Evolutionary conservation across 2,888 invertebrate species (phyloP).

Genomic region (Morinoia aosen): DNA sequence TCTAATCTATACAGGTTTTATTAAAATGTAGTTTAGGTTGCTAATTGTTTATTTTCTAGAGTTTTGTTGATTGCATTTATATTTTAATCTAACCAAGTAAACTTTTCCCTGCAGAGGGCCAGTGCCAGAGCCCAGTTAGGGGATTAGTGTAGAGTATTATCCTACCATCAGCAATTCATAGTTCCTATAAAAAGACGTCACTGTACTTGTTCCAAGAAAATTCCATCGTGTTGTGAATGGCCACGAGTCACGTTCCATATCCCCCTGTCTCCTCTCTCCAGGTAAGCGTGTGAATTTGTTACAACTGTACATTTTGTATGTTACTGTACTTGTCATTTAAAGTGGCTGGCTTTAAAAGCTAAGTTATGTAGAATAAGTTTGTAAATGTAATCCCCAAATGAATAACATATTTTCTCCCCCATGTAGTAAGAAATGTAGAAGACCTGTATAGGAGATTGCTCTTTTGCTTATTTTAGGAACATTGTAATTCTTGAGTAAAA

Average conservation of each 20-base stretch:
- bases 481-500: too few relatives aligned
- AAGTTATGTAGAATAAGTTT: background rate
- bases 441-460: too few relatives aligned
- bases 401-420: too few relatives aligned
- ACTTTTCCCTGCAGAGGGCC: background rate
- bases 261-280: constrained; percentile 44
- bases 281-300: background rate
- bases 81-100: background rate
- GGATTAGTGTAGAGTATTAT: background rate
- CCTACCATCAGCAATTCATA: background rate
- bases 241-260: constrained; percentile 48
- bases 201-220: background rate
- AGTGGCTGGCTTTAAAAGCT: background rate
- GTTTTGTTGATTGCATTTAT: background rate
- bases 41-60: background rate
- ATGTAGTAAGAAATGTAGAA: too few relatives aligned
- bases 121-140: constrained; percentile 33
- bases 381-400: background rate
- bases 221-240: constrained; percentile 25
- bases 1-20: too few relatives aligned
- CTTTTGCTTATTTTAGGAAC: too few relatives aligned
- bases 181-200: background rate
- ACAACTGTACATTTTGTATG: background rate
- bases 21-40: background rate
- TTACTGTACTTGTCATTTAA: background rate